These are phyloP conservation scores for Echeneis naucrates DNA, from an alignment of 2,797 vertebrate species.

Conservation along the genomic window DNA sequence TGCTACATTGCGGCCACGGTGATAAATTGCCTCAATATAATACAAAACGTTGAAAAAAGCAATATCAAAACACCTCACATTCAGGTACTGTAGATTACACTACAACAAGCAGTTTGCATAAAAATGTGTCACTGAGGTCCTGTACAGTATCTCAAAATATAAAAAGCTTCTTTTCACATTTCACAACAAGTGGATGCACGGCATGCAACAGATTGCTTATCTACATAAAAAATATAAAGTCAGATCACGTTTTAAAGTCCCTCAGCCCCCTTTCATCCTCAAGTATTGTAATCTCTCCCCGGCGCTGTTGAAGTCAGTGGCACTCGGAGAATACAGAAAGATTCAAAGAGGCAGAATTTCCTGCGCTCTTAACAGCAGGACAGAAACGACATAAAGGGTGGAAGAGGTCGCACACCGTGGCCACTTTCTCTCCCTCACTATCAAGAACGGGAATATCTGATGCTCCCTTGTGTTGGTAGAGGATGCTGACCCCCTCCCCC, in stretches of 20 bases:
- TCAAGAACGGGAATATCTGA: constrained; percentile 25
- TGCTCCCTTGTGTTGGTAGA: constrained; percentile 30
- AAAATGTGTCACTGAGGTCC: constrained; percentile 64
- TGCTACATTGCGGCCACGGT: constrained; percentile 60
- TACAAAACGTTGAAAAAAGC: constrained; percentile 66
- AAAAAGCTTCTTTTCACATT: constrained; percentile 75
- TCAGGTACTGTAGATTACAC: constrained; percentile 65
- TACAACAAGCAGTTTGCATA: constrained; percentile 81
- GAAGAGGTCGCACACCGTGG: constrained; percentile 31
- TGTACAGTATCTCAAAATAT: constrained; percentile 74
- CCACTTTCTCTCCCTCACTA: constrained; percentile 32
- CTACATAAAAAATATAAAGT: constrained; percentile 65
- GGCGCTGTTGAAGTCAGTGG: constrained; percentile 53
- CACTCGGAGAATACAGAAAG: constrained; percentile 65
- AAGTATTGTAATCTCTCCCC: constrained; percentile 52
- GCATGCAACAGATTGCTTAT: constrained; percentile 75
- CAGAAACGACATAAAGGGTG: constrained; percentile 46
- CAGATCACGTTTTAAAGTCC: constrained; percentile 55
- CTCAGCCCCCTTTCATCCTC: constrained; percentile 34
- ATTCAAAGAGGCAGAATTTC: constrained; percentile 55
- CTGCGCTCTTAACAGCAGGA: constrained; percentile 29
- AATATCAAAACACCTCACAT: constrained; percentile 70
- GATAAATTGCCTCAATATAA: constrained; percentile 51
- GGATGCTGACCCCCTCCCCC: neutral
- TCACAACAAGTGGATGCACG: constrained; percentile 67